phyloP scores from a whole-genome alignment of 1,140 invertebrate genomes.

The Musca vetustissima region DNA sequence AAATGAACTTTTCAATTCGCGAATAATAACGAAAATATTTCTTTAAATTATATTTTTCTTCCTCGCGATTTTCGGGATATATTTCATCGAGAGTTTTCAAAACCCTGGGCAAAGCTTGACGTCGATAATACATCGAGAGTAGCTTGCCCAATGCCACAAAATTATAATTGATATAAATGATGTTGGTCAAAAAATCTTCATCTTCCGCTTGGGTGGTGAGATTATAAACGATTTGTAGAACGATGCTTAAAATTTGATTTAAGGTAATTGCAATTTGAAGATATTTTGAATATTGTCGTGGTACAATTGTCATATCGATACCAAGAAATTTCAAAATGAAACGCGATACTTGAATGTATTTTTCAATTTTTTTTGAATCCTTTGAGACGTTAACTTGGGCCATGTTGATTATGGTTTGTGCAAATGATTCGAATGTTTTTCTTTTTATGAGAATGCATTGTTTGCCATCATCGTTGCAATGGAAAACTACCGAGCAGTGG shows the following conservation, averaged over 20 bases:
- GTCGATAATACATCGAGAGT: constrained; percentile 3
- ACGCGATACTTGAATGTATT: background rate
- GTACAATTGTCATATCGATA: background rate
- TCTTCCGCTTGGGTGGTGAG: background rate
- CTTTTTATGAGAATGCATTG: too few species aligned
- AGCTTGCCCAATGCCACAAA: constrained; percentile 10
- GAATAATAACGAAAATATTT: constrained; percentile 5
- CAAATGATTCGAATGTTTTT: background rate
- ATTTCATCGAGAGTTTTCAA: background rate
- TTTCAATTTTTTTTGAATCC: background rate
- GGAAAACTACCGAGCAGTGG: too few species aligned
- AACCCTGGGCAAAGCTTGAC: background rate
- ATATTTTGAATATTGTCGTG: background rate
- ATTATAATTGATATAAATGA: constrained; percentile 6
- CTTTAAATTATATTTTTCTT: constrained; percentile 13
- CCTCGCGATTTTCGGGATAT: background rate
- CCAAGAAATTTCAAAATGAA: background rate
- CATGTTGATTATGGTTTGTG: background rate
- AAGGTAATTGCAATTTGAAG: background rate
- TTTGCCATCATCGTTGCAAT: too few species aligned
- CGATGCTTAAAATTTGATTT: background rate
- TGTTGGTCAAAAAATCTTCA: background rate
- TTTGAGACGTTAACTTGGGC: background rate
- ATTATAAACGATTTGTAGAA: background rate
- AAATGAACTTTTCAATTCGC: constrained; percentile 1